A percentile compares a stretch with the other conserved stretches of the same genome.
These are phyloP conservation scores for Drosophila kanapiae DNA, from an alignment of 1,140 invertebrate genomes.

Conservation along the genomic window DNA sequence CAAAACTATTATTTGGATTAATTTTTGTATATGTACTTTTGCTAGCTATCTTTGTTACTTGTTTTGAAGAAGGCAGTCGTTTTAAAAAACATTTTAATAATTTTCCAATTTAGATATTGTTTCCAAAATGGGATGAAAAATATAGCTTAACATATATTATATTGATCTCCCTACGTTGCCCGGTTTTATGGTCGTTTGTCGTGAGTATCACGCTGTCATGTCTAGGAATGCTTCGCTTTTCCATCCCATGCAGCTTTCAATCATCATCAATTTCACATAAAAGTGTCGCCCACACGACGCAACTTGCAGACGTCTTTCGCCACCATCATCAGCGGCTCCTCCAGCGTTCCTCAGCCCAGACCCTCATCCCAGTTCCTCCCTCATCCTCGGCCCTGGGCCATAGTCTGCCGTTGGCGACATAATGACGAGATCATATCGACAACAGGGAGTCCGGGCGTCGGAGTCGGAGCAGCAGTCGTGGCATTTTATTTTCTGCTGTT, in stretches of 20 bases:
- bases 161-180: slow-evolving; percentile 2
- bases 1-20: no score
- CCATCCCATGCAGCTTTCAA: slow-evolving; percentile 72
- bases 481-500: slow-evolving; percentile 55
- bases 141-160: neutral
- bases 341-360: neutral
- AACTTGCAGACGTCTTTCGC: slow-evolving; percentile 56
- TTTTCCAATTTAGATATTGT: neutral
- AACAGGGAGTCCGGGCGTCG: slow-evolving; percentile 49
- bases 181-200: slow-evolving; percentile 14
- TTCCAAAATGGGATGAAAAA: slow-evolving; percentile 4
- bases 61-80: no score
- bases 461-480: slow-evolving; percentile 43
- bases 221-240: slow-evolving; percentile 24
- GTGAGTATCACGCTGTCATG: slow-evolving; percentile 39
- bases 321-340: neutral
- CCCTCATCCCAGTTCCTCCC: neutral
- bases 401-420: slow-evolving; percentile 45
- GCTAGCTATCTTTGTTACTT: no score
- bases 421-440: slow-evolving; percentile 78
- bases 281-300: slow-evolving; percentile 79
- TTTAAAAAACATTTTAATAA: no score
- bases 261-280: slow-evolving; percentile 85
- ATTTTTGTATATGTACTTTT: no score
- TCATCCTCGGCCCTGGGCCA: neutral